These are phyloP conservation scores for Paramormyrops hopkinsi DNA, from an alignment of 2,797 vertebrate genomes.

Conservation along the genomic window DNA sequence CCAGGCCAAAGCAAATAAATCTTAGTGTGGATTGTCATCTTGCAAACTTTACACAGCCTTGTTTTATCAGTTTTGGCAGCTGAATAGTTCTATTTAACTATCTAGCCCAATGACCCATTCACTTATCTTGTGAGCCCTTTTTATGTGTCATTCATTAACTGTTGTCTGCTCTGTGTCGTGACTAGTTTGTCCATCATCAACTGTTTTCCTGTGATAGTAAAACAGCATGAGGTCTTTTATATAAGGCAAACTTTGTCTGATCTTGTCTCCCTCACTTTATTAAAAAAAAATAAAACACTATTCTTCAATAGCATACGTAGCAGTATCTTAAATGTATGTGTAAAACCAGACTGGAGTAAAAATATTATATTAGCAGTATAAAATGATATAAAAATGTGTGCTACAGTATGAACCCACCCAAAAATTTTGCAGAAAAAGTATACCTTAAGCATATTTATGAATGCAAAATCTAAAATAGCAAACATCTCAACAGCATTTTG, in stretches of 20 bases:
- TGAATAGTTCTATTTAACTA: background rate
- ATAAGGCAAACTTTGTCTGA: background rate
- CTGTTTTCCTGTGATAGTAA: background rate
- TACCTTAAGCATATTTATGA: background rate
- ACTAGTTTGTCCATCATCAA: background rate
- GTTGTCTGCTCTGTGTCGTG: background rate
- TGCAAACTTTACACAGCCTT: background rate
- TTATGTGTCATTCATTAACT: background rate
- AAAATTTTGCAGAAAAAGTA: background rate
- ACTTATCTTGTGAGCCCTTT: background rate
- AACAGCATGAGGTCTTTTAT: background rate
- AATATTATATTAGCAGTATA: background rate
- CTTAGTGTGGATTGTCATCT: background rate
- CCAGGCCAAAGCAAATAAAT: background rate
- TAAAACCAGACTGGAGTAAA: background rate
- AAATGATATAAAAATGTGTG: background rate
- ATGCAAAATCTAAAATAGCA: background rate
- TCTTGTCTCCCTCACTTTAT: background rate
- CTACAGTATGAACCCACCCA: background rate
- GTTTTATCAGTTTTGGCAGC: background rate
- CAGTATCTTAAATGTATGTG: background rate
- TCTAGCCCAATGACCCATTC: background rate
- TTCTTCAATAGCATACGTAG: background rate
- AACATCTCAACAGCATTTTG: background rate
- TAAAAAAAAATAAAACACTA: background rate